Evolutionary conservation across 30 jellyfish, hydroid and myxozoan species (phyloP), one percentile per base, ranked within the genome.

Genomic region (Hydra vulgaris): DNA sequence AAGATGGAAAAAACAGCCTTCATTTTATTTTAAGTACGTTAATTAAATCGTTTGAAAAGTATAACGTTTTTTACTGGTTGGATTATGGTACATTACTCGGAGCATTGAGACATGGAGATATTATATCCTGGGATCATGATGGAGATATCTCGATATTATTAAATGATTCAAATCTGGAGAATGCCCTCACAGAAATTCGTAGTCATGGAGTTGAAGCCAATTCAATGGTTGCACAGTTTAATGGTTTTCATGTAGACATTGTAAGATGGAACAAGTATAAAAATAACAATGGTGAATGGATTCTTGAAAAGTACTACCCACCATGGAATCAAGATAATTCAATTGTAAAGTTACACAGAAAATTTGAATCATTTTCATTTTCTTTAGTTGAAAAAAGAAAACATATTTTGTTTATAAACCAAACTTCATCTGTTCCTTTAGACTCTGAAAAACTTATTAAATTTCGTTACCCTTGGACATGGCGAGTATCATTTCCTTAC

Each of bases 101-200:
- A 70, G 97, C 97, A 5, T 40, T 54, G 1, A 71, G 92, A 24
- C 22, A 74, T 71, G 61, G 84, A 18, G 89, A 80, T 4, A 77
- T 89, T 21, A 73, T 89, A 21, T 95, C 97, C 0, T 89, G 97
- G 97, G 97, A 89, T 67, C 89, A 88, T 16, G 97, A 89, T 26
- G 97, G 95, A 0, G 97, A 89, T 76, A 79, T 89, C 12, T 89
- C 95, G 25, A 27, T 89, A 20, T 21, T 85, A 7, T 78, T 72
- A 3, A 69, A 40, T 16, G 71, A 53, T 21, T 71, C 79, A 20
- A 77, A 78, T 80, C 83, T 84, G n/a, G 54, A 22, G 7, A 66
- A 54, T 0, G 95, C 94, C 73, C 21, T 68, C 16, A 26, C n/a
- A 25, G 83, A 70, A 26, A 77, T 88, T 15, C 79, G 55, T 8